A percentile compares a stretch with the other conserved stretches of the same genome.
phyloP scores from a whole-genome alignment of 2,888 invertebrate species.

The Steinernema scapterisci region DNA sequence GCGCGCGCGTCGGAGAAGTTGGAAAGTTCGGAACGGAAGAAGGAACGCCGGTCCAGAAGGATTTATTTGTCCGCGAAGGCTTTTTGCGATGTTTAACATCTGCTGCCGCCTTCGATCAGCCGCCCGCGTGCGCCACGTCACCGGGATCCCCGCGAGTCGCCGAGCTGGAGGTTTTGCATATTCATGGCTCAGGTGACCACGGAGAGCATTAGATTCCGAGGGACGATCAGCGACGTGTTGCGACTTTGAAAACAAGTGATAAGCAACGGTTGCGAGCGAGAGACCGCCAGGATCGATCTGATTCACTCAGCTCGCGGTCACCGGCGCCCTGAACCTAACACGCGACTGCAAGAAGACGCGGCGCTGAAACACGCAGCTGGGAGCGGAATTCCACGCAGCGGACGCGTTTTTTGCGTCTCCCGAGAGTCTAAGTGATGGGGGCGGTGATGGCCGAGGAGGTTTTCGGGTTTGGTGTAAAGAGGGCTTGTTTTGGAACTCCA shows the following conservation, averaged over 20 bases:
- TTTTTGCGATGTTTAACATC: slow-evolving; percentile 6
- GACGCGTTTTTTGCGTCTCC: too few relatives aligned
- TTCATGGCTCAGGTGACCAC: background rate
- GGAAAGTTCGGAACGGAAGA: slow-evolving; percentile 7
- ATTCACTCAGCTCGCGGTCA: background rate
- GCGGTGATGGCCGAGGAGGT: too few relatives aligned
- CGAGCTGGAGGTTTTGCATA: background rate
- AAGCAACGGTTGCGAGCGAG: background rate
- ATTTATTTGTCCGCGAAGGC: slow-evolving; percentile 22
- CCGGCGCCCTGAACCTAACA: background rate
- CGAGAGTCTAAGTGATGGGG: too few relatives aligned
- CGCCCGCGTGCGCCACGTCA: background rate
- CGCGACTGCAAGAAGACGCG: too few relatives aligned
- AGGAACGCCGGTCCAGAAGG: background rate
- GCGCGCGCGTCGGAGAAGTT: slow-evolving; percentile 9
- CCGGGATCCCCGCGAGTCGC: background rate
- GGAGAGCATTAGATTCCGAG: background rate
- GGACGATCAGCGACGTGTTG: background rate
- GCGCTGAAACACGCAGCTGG: too few relatives aligned
- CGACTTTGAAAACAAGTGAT: slow-evolving; percentile 20
- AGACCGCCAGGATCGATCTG: slow-evolving; percentile 4
- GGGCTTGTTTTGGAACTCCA: too few relatives aligned
- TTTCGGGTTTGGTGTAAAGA: too few relatives aligned
- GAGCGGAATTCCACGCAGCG: too few relatives aligned
- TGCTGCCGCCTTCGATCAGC: background rate